Conservation (phyloP, 2,888 invertebrate genomes). For the Drosophila ustulata region DNA sequence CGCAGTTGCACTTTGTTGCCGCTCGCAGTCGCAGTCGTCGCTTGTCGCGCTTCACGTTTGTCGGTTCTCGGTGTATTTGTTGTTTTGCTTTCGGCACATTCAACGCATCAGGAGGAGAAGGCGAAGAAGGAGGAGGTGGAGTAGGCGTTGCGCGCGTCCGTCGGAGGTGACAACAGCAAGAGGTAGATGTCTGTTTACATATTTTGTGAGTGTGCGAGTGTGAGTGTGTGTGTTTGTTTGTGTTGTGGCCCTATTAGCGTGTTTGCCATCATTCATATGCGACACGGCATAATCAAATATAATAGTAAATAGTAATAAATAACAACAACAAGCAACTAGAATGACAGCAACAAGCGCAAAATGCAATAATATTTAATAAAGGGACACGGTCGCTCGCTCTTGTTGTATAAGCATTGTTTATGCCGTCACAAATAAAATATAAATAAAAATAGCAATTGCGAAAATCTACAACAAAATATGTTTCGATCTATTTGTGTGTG, state of each 20-base stretch:
- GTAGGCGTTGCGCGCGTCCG: conserved; percentile 49
- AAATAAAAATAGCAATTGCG: conserved; percentile 52
- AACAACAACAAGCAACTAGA: conserved; percentile 10
- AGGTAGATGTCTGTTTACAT: conserved; percentile 64
- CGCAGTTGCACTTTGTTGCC: conserved; percentile 19
- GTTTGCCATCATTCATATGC: conserved; percentile 29
- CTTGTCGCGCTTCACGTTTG: conserved; percentile 21
- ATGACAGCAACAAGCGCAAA: conserved; percentile 17
- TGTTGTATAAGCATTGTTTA: conserved; percentile 69
- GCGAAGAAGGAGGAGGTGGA: conserved; percentile 1
- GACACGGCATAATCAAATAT: conserved; percentile 13
- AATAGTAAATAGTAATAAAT: conserved; percentile 16
- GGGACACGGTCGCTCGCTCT: conserved; percentile 16
- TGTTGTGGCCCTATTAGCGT: conserved; percentile 41
- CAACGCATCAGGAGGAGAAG: conserved; percentile 13
- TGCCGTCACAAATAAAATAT: conserved; percentile 55
- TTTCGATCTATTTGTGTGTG: conserved; percentile 12
- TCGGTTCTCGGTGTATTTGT: conserved; percentile 49
- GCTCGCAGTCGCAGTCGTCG: conserved; percentile 4
- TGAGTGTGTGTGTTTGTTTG: conserved; percentile 19
- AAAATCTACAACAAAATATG: conserved; percentile 39
- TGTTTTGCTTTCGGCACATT: conserved; percentile 34
- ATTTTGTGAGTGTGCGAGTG: conserved; percentile 23
- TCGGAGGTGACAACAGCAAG: conserved; percentile 58
- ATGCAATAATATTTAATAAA: conserved; percentile 59